Evolutionary conservation across 2,888 invertebrate genomes (phyloP), one percentile per base, ranked within the genome.

Genomic region (Pachliopta kotzebuea): DNA sequence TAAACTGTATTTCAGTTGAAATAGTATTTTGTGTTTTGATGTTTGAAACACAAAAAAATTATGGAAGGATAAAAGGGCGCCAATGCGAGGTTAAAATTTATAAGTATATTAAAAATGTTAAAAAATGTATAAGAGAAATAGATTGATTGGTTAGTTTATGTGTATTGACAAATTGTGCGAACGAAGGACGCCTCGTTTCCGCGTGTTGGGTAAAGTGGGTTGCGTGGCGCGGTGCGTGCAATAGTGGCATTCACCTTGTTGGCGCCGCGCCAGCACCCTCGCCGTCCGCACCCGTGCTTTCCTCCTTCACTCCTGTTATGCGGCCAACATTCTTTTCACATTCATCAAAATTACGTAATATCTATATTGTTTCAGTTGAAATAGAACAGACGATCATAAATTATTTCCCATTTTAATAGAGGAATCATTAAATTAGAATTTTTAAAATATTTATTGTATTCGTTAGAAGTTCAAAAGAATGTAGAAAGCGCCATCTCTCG

Each of bases 191-290:
- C 61, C 29, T 72, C 75, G 73, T 79, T 80, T 81, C 79, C 81
- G 76, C 75, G 77, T 85, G 83, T 81, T 80, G 80, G 78, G 83
- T 81, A 81, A 88, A 88, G 84, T 88, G 87, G 85, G 87, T 85
- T 86, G 86, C 79, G 78, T 78, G 77, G 80, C 79, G 77, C 78
- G 80, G 77, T 82, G 85, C 83, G 86, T 81, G 83, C 81, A 71
- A 67, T 80, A 82, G 89, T 91, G 91, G 91, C 91, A 91, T 90
- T 91, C 90, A 90, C 91, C 91, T 91, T 90, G 90, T 90, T 91
- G 91, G 91, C 88, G 70, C 70, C 56, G 57, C 70, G 86, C 90
- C 90, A 90, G 73, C 71, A 56, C 68, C 68, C 72, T 68, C 68
- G 66, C 70, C 67, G 70, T 68, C 69, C 71, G 71, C 71, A 70